Conservation (phyloP, 2,113 vertebrate genomes). For the Platichthys flesus region DNA sequence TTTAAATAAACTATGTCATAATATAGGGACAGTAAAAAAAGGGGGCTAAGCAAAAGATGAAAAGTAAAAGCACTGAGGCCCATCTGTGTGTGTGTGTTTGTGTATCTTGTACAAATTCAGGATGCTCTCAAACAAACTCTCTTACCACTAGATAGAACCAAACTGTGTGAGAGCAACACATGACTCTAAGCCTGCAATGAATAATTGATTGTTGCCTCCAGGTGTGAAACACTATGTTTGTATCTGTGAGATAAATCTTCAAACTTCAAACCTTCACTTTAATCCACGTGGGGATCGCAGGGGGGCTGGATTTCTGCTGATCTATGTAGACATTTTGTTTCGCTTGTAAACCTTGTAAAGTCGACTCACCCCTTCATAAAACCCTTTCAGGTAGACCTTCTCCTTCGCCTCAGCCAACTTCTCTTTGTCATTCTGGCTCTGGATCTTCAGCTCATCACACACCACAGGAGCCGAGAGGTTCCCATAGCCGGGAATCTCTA, state of each 20-base stretch:
- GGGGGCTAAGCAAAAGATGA: not conserved
- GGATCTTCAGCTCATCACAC: constrained; percentile 95
- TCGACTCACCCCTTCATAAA: constrained; percentile 95
- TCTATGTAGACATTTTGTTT: not conserved
- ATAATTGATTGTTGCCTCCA: constrained; percentile 38
- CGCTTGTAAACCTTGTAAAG: not conserved
- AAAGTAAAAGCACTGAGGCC: not conserved
- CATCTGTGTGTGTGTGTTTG: too few species aligned
- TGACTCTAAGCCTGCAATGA: constrained; percentile 9
- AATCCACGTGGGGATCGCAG: constrained; percentile 2
- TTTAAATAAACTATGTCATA: not conserved
- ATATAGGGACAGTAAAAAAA: not conserved
- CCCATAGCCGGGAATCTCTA: constrained; percentile 94
- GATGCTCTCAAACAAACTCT: not conserved
- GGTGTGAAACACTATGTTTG: constrained; percentile 21
- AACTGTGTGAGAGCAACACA: constrained; percentile 11
- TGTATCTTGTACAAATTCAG: too few species aligned
- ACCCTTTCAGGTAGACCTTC: constrained; percentile 93
- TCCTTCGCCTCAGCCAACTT: constrained; percentile 97
- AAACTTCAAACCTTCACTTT: constrained; percentile 15
- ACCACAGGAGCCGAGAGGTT: constrained; percentile 89
- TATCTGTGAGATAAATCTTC: constrained; percentile 29
- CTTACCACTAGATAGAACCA: not conserved
- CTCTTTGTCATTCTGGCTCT: constrained; percentile 97
- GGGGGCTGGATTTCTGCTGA: constrained; percentile 21